Evolutionary conservation across 2,888 invertebrate genomes (phyloP).

Genomic region (Subacronicta megacephala): DNA sequence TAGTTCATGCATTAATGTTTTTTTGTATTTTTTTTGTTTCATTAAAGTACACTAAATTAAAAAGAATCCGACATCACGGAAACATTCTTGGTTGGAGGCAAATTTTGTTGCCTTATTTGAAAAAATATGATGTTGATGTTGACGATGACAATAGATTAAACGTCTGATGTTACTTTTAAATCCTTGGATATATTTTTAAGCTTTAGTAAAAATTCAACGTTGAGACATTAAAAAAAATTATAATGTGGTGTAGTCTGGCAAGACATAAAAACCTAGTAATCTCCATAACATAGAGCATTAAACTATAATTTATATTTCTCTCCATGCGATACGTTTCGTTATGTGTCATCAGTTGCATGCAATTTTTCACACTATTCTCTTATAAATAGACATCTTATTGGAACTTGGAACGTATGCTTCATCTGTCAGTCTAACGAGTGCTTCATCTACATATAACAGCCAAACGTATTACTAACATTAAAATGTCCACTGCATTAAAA

Average conservation of each 20-base stretch:
- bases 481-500: conserved; percentile 33
- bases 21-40: not conserved
- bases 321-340: conserved; percentile 12
- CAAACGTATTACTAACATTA: conserved; percentile 22
- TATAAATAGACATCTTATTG: conserved; percentile 11
- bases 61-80: too few species aligned
- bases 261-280: conserved; percentile 48
- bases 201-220: too few species aligned
- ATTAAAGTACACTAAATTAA: not conserved
- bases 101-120: too few species aligned
- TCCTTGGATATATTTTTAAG: too few species aligned
- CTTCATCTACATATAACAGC: conserved; percentile 22
- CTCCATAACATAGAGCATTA: conserved; percentile 33
- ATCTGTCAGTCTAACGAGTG: conserved; percentile 6
- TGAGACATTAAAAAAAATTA: conserved; percentile 25
- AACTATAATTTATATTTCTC: conserved; percentile 39
- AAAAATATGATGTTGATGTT: too few species aligned
- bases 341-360: conserved; percentile 7
- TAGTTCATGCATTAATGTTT: conserved; percentile 4
- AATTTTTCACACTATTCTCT: conserved; percentile 17
- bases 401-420: conserved; percentile 10
- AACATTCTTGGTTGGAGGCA: too few species aligned
- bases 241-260: conserved; percentile 9
- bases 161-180: too few species aligned
- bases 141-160: too few species aligned